Conservation (phyloP, 2,888 invertebrate genomes). For the Latheticus oryzae region DNA sequence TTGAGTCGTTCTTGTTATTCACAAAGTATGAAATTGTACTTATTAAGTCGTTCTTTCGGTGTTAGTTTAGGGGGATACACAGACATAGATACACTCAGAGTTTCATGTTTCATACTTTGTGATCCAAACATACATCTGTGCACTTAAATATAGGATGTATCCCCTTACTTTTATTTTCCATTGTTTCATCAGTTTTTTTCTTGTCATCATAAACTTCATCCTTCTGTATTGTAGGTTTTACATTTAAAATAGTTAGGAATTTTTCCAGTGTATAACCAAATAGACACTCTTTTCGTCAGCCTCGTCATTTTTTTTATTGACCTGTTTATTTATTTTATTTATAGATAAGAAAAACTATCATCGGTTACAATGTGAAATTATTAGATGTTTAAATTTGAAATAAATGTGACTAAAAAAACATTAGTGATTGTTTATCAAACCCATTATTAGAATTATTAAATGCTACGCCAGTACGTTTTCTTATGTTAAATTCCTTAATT, state of each 20-base stretch:
- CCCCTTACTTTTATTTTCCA: constrained; percentile 45
- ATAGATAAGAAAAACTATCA: constrained; percentile 58
- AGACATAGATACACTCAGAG: constrained; percentile 50
- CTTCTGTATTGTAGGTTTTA: constrained; percentile 57
- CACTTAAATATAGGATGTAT: constrained; percentile 58
- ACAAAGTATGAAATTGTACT: constrained; percentile 64
- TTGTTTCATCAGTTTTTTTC: constrained; percentile 27
- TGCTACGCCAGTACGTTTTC: constrained; percentile 45
- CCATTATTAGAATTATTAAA: constrained; percentile 39
- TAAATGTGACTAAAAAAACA: constrained; percentile 64
- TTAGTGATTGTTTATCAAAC: constrained; percentile 50
- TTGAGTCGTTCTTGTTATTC: constrained; percentile 56
- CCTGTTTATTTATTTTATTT: constrained; percentile 54
- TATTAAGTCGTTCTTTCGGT: constrained; percentile 56
- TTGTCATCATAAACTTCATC: constrained; percentile 43
- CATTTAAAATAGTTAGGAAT: constrained; percentile 54
- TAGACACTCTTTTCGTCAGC: constrained; percentile 40
- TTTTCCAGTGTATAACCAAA: constrained; percentile 50
- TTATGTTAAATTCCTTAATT: constrained; percentile 52
- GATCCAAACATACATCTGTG: constrained; percentile 60
- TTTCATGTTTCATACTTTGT: constrained; percentile 64
- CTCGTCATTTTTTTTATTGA: constrained; percentile 42
- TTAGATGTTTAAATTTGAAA: constrained; percentile 65
- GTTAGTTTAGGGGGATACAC: constrained; percentile 58
- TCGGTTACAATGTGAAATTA: constrained; percentile 61